Evolutionary conservation across 2,113 vertebrate genomes (phyloP).

Genomic region (Buteo buteo): DNA sequence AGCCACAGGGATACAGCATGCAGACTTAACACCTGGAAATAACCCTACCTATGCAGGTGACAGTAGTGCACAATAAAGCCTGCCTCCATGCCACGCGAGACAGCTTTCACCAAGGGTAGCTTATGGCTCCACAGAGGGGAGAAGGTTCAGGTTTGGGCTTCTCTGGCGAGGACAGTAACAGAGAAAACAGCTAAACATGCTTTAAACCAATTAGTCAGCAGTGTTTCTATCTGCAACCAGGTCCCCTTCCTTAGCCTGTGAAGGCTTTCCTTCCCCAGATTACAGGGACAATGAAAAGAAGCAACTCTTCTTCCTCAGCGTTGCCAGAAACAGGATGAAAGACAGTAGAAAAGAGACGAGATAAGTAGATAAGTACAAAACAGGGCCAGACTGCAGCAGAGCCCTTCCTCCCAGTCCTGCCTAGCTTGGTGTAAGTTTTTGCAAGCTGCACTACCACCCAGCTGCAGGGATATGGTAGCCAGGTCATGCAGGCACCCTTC

Average conservation of each 20-base stretch:
- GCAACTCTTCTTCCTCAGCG: background rate
- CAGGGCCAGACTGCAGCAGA: background rate
- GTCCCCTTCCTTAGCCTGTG: background rate
- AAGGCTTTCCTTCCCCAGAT: background rate
- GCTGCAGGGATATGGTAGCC: background rate
- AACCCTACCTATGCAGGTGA: background rate
- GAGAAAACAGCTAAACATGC: background rate
- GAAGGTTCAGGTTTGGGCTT: background rate
- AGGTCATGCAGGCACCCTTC: rapidly evolving
- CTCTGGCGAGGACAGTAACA: background rate
- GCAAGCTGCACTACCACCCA: rapidly evolving
- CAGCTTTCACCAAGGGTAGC: background rate
- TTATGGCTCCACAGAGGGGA: background rate
- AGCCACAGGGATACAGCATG: background rate
- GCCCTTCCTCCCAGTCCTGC: background rate
- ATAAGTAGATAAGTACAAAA: background rate
- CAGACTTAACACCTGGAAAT: background rate
- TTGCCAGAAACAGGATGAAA: background rate
- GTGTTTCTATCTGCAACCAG: background rate
- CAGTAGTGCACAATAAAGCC: background rate
- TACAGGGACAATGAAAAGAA: background rate
- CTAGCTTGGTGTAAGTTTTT: rapidly evolving
- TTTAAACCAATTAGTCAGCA: background rate
- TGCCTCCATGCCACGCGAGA: rapidly evolving
- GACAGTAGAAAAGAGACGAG: background rate